Evolutionary conservation across 2,113 vertebrate species (phyloP).

Genomic region (Gasterosteus nipponicus): DNA sequence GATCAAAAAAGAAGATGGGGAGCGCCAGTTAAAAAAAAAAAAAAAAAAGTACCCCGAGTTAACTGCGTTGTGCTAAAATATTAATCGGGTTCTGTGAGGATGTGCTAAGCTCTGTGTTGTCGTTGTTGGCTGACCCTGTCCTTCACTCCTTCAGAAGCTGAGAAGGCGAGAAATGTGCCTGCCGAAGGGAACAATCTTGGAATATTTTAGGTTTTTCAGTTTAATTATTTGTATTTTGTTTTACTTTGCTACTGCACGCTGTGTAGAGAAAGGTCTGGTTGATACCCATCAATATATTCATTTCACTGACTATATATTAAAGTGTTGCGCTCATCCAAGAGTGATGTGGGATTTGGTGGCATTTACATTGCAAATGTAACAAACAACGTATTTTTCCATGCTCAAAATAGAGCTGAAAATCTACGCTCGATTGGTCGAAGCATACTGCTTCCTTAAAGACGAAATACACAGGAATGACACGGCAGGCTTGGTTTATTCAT

Average conservation of each 20-base stretch:
- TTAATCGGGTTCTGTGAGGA: constrained; percentile 69
- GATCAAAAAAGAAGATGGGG: constrained; percentile 61
- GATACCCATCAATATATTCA: constrained; percentile 9
- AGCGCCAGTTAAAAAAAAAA: constrained; percentile 37
- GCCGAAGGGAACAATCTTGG: constrained; percentile 15
- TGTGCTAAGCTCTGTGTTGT: constrained; percentile 61
- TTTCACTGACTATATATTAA: constrained; percentile 10
- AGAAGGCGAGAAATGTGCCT: constrained; percentile 24
- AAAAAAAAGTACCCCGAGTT: constrained; percentile 53
- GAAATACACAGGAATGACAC: constrained; percentile 49
- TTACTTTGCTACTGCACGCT: constrained; percentile 36
- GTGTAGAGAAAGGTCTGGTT: constrained; percentile 4
- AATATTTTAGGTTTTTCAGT: constrained; percentile 27
- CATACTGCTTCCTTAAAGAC: constrained; percentile 38
- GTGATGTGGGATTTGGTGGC: constrained; percentile 15
- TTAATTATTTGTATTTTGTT: constrained; percentile 32
- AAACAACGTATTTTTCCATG: constrained; percentile 39
- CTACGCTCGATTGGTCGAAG: constrained; percentile 47
- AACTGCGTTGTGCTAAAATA: constrained; percentile 64
- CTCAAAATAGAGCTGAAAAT: constrained; percentile 49
- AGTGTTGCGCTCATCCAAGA: constrained; percentile 21
- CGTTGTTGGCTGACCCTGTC: constrained; percentile 36
- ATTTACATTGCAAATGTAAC: constrained; percentile 26
- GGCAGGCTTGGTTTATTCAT: constrained; percentile 64
- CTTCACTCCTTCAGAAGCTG: constrained; percentile 24